A percentile compares a stretch with the other conserved stretches of the same genome.
phyloP scores from a whole-genome alignment of 2,888 invertebrate genomes.

The Lydus trimaculatus region DNA sequence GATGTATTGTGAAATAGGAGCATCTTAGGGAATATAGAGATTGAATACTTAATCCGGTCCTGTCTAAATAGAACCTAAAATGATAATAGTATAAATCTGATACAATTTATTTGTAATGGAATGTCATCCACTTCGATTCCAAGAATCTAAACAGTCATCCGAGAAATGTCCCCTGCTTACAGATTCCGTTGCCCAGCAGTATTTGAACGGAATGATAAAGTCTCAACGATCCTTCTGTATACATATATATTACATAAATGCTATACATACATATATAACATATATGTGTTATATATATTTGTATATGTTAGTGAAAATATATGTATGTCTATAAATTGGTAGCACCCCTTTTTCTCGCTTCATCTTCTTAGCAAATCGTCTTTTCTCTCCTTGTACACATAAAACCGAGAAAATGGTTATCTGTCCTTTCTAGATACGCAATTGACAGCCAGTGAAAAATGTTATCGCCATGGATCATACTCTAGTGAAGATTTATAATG shows the following conservation, averaged over 20 bases:
- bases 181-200: not conserved
- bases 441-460: slow-evolving; percentile 52
- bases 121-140: not conserved
- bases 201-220: not conserved
- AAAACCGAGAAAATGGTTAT: slow-evolving; percentile 4
- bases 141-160: not conserved
- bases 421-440: slow-evolving; percentile 36
- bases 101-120: slow-evolving; percentile 6
- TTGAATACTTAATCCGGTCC: not conserved
- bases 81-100: slow-evolving; percentile 1
- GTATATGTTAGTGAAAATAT: not conserved
- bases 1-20: too few relatives aligned
- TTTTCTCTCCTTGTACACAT: not conserved
- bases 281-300: not conserved
- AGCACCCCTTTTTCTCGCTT: not conserved
- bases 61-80: not conserved
- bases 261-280: not conserved
- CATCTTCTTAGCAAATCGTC: not conserved
- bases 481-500: slow-evolving; percentile 44
- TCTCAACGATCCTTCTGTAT: not conserved
- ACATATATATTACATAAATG: not conserved
- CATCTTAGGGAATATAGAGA: too few relatives aligned
- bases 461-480: slow-evolving; percentile 45
- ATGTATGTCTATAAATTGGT: not conserved
- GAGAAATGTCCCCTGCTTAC: not conserved